A percentile compares a stretch with the other conserved stretches of the same genome.
Conservation (phyloP, 2,113 vertebrate genomes). For the Malurus melanocephalus region DNA sequence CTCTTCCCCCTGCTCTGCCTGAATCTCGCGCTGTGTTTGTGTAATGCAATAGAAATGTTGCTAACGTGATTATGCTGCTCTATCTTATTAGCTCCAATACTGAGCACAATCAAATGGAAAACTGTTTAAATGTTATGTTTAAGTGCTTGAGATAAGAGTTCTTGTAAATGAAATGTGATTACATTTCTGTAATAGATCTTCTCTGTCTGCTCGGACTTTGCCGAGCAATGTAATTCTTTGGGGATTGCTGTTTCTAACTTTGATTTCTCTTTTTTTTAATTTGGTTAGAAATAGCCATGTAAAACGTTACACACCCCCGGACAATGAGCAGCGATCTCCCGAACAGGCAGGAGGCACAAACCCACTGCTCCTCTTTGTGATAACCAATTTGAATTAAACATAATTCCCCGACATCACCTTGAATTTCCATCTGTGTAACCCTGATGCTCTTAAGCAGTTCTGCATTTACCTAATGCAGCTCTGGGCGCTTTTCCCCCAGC, state of each 20-base stretch:
- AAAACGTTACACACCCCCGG: slow-evolving; percentile 30
- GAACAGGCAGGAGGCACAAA: slow-evolving; percentile 25
- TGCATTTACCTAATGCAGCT: slow-evolving; percentile 79
- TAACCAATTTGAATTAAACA: slow-evolving; percentile 68
- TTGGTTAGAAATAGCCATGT: not conserved
- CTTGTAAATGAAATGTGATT: slow-evolving; percentile 70
- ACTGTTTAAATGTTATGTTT: slow-evolving; percentile 61
- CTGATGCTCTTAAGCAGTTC: slow-evolving; percentile 75
- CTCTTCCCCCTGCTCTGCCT: slow-evolving; percentile 20
- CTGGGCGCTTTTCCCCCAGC: slow-evolving; percentile 77
- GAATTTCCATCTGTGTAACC: slow-evolving; percentile 78
- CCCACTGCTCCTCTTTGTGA: slow-evolving; percentile 47
- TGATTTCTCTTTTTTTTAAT: not conserved
- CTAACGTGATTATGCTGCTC: slow-evolving; percentile 60
- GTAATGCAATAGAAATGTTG: slow-evolving; percentile 58
- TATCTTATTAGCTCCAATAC: slow-evolving; percentile 66
- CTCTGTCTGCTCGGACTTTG: slow-evolving; percentile 45
- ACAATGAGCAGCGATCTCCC: slow-evolving; percentile 23
- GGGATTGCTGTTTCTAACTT: slow-evolving; percentile 28
- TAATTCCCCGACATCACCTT: slow-evolving; percentile 78
- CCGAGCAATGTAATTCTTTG: slow-evolving; percentile 59
- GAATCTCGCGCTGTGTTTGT: slow-evolving; percentile 27
- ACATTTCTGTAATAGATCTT: slow-evolving; percentile 59
- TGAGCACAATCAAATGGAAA: slow-evolving; percentile 63
- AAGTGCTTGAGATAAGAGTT: slow-evolving; percentile 65